Conservation (phyloP, 92 coral and sea anemone genomes). For the Anthopleura xanthogrammica region DNA sequence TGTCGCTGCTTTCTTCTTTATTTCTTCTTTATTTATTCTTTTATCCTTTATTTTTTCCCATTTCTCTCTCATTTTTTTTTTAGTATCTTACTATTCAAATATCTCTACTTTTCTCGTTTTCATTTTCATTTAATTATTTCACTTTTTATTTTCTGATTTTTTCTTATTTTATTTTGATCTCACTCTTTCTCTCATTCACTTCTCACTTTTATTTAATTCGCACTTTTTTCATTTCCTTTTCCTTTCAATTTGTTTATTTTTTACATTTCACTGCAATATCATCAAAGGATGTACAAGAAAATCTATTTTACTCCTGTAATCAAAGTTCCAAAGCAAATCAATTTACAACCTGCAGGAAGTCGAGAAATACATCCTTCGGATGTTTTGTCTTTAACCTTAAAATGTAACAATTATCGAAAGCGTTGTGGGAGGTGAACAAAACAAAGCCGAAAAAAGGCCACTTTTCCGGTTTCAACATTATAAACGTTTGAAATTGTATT, state of each 20-base stretch:
- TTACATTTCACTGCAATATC: not conserved
- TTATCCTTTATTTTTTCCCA: not conserved
- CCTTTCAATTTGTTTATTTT: not conserved
- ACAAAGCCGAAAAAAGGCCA: not conserved
- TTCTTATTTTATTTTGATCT: not conserved
- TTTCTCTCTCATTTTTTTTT: not conserved
- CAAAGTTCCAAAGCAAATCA: not conserved
- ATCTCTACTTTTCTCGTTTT: not conserved
- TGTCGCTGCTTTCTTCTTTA: not conserved
- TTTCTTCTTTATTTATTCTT: not conserved
- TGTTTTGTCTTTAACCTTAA: not conserved
- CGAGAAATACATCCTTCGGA: not conserved
- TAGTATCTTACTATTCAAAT: not conserved
- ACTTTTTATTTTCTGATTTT: not conserved
- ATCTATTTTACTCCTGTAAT: not conserved
- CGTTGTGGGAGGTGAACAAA: slow-evolving; percentile 1
- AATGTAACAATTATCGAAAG: not conserved
- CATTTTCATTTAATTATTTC: not conserved
- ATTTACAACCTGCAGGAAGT: not conserved
- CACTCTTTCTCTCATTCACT: not conserved
- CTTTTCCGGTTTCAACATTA: not conserved
- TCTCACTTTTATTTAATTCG: not conserved
- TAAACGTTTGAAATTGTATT: not conserved
- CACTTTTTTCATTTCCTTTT: not conserved
- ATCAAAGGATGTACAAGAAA: not conserved